phyloP scores from a whole-genome alignment of 1,140 invertebrate genomes.

The Drosophila melanica region DNA sequence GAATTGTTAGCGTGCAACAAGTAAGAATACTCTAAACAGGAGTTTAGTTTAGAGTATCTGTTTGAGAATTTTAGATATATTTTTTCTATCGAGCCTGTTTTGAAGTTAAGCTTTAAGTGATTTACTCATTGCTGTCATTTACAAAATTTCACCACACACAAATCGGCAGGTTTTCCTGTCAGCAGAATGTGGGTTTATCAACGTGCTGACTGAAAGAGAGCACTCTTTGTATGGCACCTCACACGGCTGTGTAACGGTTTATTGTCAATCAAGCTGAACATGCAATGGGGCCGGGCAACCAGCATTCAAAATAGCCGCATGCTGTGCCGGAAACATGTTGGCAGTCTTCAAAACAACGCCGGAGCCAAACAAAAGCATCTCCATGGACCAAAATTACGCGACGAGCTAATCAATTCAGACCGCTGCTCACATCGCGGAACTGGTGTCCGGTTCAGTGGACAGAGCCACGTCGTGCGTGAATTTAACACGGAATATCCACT shows the following conservation, averaged over 20 bases:
- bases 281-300: not conserved
- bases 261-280: constrained; percentile 2
- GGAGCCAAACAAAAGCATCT: constrained; percentile 2
- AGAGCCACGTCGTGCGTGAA: not conserved
- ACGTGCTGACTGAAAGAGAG: no score
- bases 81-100: not conserved
- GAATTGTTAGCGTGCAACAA: not conserved
- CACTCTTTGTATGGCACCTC: not conserved
- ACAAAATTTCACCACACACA: not conserved
- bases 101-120: no score
- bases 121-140: no score
- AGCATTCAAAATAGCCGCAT: constrained; percentile 6
- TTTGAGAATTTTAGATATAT: no score
- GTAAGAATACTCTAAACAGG: no score
- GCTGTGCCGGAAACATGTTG: not conserved
- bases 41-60: no score
- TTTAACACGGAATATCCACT: not conserved
- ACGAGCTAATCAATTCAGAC: constrained; percentile 3
- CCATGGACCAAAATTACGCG: not conserved
- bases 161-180: no score
- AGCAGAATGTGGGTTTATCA: not conserved
- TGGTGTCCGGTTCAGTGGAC: not conserved
- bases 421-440: not conserved
- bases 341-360: not conserved
- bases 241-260: not conserved